These are phyloP conservation scores for Melinaea marsaeus DNA, from an alignment of 2,888 invertebrate species.

Conservation along the genomic window DNA sequence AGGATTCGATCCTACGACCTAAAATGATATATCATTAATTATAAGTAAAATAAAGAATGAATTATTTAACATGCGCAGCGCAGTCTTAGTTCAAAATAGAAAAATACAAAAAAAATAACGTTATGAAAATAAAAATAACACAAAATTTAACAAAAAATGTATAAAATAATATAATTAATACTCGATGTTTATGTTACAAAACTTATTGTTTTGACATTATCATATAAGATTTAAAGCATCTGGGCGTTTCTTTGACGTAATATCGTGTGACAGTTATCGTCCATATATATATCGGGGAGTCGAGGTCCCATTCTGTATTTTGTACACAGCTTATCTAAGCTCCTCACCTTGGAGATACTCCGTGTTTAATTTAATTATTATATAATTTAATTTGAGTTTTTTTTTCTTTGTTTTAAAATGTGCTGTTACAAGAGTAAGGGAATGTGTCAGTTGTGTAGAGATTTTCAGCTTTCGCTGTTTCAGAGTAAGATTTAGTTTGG, in stretches of 20 bases:
- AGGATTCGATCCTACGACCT: too few relatives aligned
- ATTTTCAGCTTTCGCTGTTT: slow-evolving; percentile 64
- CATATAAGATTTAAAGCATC: slow-evolving; percentile 66
- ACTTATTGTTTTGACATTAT: slow-evolving; percentile 62
- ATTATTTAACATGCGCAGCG: too few relatives aligned
- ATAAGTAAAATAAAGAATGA: too few relatives aligned
- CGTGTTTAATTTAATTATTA: slow-evolving; percentile 48
- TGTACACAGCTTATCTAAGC: slow-evolving; percentile 72
- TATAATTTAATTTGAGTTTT: slow-evolving; percentile 2
- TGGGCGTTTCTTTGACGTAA: slow-evolving; percentile 77
- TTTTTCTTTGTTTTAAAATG: slow-evolving; percentile 49
- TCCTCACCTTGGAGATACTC: slow-evolving; percentile 71
- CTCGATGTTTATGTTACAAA: slow-evolving; percentile 43
- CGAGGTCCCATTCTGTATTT: slow-evolving; percentile 62
- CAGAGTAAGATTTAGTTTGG: slow-evolving; percentile 58
- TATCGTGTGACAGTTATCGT: slow-evolving; percentile 68
- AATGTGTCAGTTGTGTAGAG: slow-evolving; percentile 71
- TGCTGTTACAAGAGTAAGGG: slow-evolving; percentile 70
- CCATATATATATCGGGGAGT: slow-evolving; percentile 73
- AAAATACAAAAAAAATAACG: too few relatives aligned
- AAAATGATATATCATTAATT: too few relatives aligned
- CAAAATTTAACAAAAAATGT: background rate
- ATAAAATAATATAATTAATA: slow-evolving; percentile 16
- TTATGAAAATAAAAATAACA: too few relatives aligned
- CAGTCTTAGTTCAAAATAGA: too few relatives aligned